Evolutionary conservation across 2,797 vertebrate genomes (phyloP), one percentile per base, ranked within the genome.

Genomic region (Passerculus sandwichensis): DNA sequence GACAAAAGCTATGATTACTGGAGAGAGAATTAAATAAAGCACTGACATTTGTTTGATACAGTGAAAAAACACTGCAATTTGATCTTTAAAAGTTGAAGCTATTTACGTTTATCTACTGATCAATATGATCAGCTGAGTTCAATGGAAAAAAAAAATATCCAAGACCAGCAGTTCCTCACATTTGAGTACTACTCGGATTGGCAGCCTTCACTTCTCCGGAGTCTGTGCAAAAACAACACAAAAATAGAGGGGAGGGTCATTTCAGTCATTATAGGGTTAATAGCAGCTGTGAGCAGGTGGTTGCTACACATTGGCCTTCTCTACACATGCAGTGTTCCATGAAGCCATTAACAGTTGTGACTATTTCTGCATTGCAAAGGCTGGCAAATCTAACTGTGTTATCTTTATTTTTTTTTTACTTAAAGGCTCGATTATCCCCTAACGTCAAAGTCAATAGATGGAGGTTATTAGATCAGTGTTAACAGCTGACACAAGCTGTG

Each of bases 111-210:
- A 98, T 97, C 96, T 98, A 98, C 99, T 98, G 99, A 99, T 99
- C 99, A 99, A 99, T 99, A 99, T 99, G 99, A 99, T 99, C 99
- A 99, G 99, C 96, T 98, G 98, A 98, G 98, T 98, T 98, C 98
- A 98, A 99, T 98, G 98, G 98, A 96, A 97, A 97, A 97, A 97
- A 96, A 95, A 78, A 78, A 97, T 65, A 98, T 97, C 98, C 98
- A 98, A 98, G 98, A 98, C 97, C 97, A 98, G 98, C 98, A 98
- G 97, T 97, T 98, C 98, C 98, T 98, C 98, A 98, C 98, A 98
- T 98, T 96, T 97, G 97, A 98, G 98, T 97, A 98, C 97, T 98
- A 98, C 97, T 98, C 95, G 78, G 98, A 99, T 98, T 98, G 98
- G 98, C 98, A 99, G 99, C 98, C 98, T 99, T 98, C 97, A 98